Percentiles rank a stretch among this genome's conserved stretches.
These are phyloP conservation scores for Drosophila nigritarsus DNA, from an alignment of 2,888 invertebrate genomes.

Conservation along the genomic window DNA sequence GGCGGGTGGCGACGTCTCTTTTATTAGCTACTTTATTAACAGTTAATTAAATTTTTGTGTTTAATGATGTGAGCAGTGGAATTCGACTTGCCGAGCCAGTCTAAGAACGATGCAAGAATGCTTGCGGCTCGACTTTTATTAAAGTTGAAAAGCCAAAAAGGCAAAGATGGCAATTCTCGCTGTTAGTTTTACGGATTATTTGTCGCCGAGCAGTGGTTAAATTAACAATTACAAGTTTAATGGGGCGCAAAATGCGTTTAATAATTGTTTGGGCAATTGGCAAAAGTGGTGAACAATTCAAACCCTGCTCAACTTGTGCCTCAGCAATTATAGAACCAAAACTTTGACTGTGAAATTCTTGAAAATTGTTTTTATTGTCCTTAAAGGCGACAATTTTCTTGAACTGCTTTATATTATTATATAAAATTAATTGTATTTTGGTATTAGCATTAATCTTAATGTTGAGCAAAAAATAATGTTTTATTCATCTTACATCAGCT, in stretches of 20 bases:
- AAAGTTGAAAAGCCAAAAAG: slow-evolving; percentile 41
- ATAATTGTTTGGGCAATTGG: slow-evolving; percentile 58
- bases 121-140: slow-evolving; percentile 64
- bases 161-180: slow-evolving; percentile 16
- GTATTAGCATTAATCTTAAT: background rate
- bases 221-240: slow-evolving; percentile 65
- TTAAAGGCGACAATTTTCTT: background rate
- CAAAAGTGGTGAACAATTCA: slow-evolving; percentile 12
- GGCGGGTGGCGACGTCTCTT: slow-evolving; percentile 22
- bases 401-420: background rate
- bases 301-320: background rate
- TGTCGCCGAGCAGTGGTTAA: slow-evolving; percentile 33
- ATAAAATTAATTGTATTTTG: background rate
- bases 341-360: slow-evolving; percentile 10
- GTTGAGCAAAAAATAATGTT: background rate
- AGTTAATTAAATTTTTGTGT: slow-evolving; percentile 78
- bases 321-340: background rate
- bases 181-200: slow-evolving; percentile 12
- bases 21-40: slow-evolving; percentile 77
- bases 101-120: slow-evolving; percentile 47
- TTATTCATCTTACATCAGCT: background rate
- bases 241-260: slow-evolving; percentile 68
- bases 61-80: slow-evolving; percentile 67
- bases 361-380: background rate
- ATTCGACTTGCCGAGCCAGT: slow-evolving; percentile 15